Conservation (phyloP, 2,888 invertebrate species). For the Drosophila longiperda region DNA sequence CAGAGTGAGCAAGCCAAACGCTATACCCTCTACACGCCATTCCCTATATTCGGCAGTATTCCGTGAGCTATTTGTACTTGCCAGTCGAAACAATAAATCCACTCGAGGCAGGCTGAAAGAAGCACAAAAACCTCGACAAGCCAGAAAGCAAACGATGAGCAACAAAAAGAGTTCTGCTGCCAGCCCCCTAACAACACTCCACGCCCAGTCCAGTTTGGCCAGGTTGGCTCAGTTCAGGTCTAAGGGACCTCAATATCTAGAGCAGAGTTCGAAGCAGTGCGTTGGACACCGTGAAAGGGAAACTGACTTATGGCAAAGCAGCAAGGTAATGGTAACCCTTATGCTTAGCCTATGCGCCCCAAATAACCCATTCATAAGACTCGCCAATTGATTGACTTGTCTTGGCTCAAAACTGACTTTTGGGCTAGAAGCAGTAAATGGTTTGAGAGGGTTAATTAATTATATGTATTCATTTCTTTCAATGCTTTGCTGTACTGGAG, state of each 20-base stretch:
- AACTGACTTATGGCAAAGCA: constrained; percentile 36
- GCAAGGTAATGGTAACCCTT: constrained; percentile 22
- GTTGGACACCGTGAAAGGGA: constrained; percentile 19
- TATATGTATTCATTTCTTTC: neutral
- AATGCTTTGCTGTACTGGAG: neutral
- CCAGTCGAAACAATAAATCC: constrained; percentile 78
- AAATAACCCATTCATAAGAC: constrained; percentile 12
- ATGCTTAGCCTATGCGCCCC: constrained; percentile 6
- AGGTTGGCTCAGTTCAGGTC: constrained; percentile 6
- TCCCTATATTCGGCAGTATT: neutral
- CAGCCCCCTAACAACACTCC: neutral
- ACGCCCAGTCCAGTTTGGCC: neutral
- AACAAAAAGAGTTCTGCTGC: constrained; percentile 39
- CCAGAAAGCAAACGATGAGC: too few species aligned
- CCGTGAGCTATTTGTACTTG: constrained; percentile 70
- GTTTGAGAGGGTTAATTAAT: constrained; percentile 31
- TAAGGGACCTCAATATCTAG: constrained; percentile 9
- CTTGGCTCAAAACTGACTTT: constrained; percentile 1
- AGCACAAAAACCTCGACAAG: constrained; percentile 23
- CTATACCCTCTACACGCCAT: neutral
- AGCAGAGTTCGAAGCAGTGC: constrained; percentile 5
- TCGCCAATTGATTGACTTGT: constrained; percentile 33
- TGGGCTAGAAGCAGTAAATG: neutral
- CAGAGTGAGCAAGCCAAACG: constrained; percentile 8
- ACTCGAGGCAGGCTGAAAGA: constrained; percentile 54